phyloP scores from a whole-genome alignment of 2,113 vertebrate genomes.

The Poeciliopsis occidentalis region DNA sequence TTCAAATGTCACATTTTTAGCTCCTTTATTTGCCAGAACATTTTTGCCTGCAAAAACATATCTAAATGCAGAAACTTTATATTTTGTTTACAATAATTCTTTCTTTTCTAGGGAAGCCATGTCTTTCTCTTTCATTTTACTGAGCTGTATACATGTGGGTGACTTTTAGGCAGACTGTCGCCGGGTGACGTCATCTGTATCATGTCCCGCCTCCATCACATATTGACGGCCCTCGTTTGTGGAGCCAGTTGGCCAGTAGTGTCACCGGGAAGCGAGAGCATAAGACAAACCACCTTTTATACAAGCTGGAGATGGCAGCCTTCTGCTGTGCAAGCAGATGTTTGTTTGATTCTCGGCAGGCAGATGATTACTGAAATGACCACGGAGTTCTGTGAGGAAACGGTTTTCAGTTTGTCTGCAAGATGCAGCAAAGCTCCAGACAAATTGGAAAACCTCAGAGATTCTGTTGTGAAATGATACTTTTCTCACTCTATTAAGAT shows the following conservation, averaged over 20 bases:
- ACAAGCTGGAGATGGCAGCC: conserved; percentile 27
- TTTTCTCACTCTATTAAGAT: neutral
- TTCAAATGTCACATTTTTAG: conserved; percentile 13
- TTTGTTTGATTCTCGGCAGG: conserved; percentile 43
- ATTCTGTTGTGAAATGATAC: neutral
- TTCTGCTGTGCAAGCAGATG: conserved; percentile 48
- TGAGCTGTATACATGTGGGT: neutral
- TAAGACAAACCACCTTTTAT: conserved; percentile 21
- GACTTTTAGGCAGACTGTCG: neutral
- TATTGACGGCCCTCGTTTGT: conserved; percentile 9
- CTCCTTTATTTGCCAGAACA: conserved; percentile 22
- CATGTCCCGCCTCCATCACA: neutral
- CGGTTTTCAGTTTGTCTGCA: neutral
- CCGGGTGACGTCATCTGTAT: conserved; percentile 1
- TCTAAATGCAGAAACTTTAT: conserved; percentile 1
- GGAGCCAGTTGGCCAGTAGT: conserved; percentile 18
- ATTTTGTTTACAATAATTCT: neutral
- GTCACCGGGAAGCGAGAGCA: conserved; percentile 14
- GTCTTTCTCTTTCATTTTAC: neutral
- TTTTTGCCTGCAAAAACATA: conserved; percentile 21
- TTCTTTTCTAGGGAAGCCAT: neutral
- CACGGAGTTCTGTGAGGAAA: conserved; percentile 2
- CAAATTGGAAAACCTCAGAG: neutral
- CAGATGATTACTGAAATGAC: conserved; percentile 40
- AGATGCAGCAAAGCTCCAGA: neutral